These are phyloP conservation scores for Mormyrops boulengeri DNA, from an alignment of 2,797 vertebrate species.

Conservation along the genomic window DNA sequence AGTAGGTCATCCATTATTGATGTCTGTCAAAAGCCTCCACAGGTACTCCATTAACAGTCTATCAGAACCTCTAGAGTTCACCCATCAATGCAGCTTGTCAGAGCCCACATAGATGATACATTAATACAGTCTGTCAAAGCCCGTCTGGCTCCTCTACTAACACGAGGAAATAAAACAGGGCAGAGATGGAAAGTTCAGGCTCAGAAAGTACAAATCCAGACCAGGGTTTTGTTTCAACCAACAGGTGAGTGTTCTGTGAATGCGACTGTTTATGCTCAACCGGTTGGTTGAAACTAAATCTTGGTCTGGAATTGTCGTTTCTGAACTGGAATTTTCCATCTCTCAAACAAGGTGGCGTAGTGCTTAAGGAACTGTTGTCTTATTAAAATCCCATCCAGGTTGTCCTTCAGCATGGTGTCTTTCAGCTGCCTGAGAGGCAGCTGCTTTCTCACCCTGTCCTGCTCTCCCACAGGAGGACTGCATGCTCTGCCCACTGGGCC, in stretches of 20 bases:
- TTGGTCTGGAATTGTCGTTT: background rate
- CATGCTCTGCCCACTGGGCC: slow-evolving; percentile 62
- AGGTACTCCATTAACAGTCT: background rate
- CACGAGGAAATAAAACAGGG: background rate
- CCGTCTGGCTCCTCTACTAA: background rate
- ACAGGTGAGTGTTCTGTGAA: background rate
- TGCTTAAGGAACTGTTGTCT: background rate
- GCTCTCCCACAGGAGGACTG: slow-evolving; percentile 61
- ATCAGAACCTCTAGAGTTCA: background rate
- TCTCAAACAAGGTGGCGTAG: background rate
- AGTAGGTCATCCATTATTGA: background rate
- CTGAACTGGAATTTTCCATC: background rate
- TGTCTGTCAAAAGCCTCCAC: background rate
- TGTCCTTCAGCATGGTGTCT: background rate
- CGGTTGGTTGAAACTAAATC: background rate
- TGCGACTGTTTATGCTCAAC: background rate
- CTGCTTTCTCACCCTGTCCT: background rate
- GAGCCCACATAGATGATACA: background rate
- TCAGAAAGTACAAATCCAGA: background rate
- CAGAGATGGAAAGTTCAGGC: background rate
- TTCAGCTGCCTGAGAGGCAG: background rate
- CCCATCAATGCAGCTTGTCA: background rate
- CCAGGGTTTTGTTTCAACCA: background rate
- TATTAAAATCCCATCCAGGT: background rate
- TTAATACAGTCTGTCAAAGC: background rate